Evolutionary conservation across 2,797 vertebrate species (phyloP).

Genomic region (Lacerta agilis): DNA sequence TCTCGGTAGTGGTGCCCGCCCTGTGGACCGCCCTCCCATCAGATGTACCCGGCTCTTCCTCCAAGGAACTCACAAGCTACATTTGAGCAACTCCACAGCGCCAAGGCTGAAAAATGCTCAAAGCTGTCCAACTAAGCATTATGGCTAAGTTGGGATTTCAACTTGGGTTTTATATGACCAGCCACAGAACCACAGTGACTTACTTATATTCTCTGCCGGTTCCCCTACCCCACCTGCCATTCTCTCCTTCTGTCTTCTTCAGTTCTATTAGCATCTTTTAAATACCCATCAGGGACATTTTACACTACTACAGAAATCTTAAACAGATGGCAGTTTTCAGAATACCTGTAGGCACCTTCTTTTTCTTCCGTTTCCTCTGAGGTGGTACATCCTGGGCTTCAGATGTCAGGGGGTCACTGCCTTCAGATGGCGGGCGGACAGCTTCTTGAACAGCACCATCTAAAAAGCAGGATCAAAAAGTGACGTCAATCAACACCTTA

Average conservation of each 20-base stretch:
- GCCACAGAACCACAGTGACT: too few relatives aligned
- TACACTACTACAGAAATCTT: too few relatives aligned
- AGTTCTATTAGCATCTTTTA: background rate
- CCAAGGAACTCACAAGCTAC: background rate
- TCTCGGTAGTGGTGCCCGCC: too few relatives aligned
- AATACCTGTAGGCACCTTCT: constrained; percentile 78
- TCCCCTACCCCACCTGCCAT: too few relatives aligned
- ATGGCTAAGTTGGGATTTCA: too few relatives aligned
- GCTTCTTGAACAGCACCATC: constrained; percentile 73
- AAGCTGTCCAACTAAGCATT: background rate
- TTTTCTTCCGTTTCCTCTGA: constrained; percentile 85
- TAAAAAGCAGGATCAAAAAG: constrained; percentile 44
- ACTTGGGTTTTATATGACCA: background rate
- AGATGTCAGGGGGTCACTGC: constrained; percentile 77
- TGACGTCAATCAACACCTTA: background rate
- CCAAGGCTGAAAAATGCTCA: background rate
- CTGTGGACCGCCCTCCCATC: too few relatives aligned
- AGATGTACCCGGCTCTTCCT: background rate
- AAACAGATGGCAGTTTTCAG: background rate
- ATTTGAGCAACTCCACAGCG: background rate
- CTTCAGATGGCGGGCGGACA: constrained; percentile 76
- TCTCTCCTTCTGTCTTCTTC: too few relatives aligned
- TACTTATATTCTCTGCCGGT: too few relatives aligned
- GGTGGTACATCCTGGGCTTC: constrained; percentile 75
- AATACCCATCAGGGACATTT: background rate